A percentile compares a stretch with the other conserved stretches of the same genome.
Evolutionary conservation across 2,888 invertebrate species (phyloP).

Genomic region (Lomographa bimaculata): DNA sequence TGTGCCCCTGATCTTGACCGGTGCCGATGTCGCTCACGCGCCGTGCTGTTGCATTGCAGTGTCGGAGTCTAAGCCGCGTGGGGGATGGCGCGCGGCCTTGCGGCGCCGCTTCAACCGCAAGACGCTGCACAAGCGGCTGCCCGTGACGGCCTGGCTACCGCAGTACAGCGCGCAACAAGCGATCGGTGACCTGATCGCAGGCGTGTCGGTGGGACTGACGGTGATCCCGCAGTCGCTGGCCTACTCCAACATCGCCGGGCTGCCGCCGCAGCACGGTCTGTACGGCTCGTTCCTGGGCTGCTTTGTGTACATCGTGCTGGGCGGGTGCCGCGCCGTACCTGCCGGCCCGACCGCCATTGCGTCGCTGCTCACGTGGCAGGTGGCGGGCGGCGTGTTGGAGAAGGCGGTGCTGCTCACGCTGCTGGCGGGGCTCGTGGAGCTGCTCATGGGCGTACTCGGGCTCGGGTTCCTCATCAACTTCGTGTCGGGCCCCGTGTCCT

Average conservation of each 20-base stretch:
- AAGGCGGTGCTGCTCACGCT: conserved; percentile 91
- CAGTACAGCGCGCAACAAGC: conserved; percentile 88
- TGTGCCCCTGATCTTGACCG: too few species aligned
- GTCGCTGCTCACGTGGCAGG: conserved; percentile 92
- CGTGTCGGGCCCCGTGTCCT: conserved; percentile 94
- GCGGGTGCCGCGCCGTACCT: conserved; percentile 96
- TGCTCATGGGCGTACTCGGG: conserved; percentile 92
- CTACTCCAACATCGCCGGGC: conserved; percentile 90
- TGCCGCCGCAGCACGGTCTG: conserved; percentile 93
- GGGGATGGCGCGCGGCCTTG: conserved; percentile 66
- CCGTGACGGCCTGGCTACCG: conserved; percentile 91
- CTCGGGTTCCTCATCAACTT: conserved; percentile 95
- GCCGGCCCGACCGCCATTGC: conserved; percentile 97
- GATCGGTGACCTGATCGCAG: conserved; percentile 94
- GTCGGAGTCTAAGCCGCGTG: conserved; percentile 61
- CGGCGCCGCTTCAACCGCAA: conserved; percentile 86
- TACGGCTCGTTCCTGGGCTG: conserved; percentile 97
- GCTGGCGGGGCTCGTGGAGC: conserved; percentile 88
- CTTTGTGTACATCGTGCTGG: conserved; percentile 94
- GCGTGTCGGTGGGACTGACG: conserved; percentile 95
- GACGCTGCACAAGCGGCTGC: conserved; percentile 88
- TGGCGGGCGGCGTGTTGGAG: conserved; percentile 86
- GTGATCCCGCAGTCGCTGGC: conserved; percentile 96
- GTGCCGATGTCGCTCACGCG: too few species aligned
- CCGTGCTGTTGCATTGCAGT: too few species aligned